Evolutionary conservation across 2,113 vertebrate species (phyloP).

Genomic region (Neogobius melanostomus): DNA sequence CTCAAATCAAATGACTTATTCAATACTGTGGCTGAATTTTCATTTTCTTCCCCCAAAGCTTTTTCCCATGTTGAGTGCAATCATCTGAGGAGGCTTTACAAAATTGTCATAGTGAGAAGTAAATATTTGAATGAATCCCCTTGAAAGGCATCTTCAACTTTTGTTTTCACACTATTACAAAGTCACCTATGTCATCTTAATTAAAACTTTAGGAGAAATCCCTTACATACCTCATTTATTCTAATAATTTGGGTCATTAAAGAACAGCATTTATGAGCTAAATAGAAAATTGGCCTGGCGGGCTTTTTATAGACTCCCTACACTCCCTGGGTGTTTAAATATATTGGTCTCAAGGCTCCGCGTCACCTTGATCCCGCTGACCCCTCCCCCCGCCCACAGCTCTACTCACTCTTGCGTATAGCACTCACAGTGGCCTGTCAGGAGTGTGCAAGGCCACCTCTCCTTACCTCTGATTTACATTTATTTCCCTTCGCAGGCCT

Average conservation of each 20-base stretch:
- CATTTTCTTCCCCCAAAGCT: too few species aligned
- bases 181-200: constrained; percentile 26
- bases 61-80: neutral
- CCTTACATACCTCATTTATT: constrained; percentile 59
- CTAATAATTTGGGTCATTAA: constrained; percentile 68
- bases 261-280: constrained; percentile 63
- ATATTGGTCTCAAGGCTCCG: constrained; percentile 68
- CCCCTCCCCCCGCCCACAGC: constrained; percentile 54
- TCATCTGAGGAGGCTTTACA: neutral
- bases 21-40: neutral
- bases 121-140: neutral
- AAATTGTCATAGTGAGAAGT: neutral
- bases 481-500: constrained; percentile 69
- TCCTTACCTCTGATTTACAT: constrained; percentile 77
- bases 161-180: constrained; percentile 28
- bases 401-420: constrained; percentile 66
- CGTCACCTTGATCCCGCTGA: constrained; percentile 78
- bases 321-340: constrained; percentile 69
- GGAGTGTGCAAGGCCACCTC: constrained; percentile 63
- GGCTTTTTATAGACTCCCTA: constrained; percentile 71
- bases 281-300: constrained; percentile 55
- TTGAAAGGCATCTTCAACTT: constrained; percentile 24
- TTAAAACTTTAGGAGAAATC: constrained; percentile 44
- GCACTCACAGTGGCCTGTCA: constrained; percentile 57
- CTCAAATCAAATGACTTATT: neutral